Conservation (phyloP, 2,797 vertebrate species). For the Bovichtus variegatus region DNA sequence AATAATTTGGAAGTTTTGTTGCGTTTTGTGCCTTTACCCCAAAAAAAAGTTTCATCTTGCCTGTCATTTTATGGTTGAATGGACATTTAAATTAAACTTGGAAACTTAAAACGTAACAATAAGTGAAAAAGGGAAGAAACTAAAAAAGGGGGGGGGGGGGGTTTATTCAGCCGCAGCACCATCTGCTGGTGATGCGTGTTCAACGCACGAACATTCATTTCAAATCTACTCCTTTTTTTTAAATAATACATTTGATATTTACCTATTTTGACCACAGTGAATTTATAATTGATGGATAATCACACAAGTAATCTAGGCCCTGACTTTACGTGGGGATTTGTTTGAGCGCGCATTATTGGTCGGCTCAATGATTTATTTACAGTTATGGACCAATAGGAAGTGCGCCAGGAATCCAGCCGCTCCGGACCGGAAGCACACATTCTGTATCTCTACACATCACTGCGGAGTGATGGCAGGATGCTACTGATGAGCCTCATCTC, state of each 20-base stretch:
- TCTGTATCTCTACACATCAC: slow-evolving; percentile 2
- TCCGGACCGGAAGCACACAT: slow-evolving; percentile 32
- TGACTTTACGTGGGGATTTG: neutral
- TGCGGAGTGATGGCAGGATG: slow-evolving; percentile 4
- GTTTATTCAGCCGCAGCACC: neutral
- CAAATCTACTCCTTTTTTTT: neutral
- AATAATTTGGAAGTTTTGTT: no score
- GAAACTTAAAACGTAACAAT: slow-evolving; percentile 1
- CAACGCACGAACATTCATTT: neutral
- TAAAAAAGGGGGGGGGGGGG: no score
- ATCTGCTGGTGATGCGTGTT: slow-evolving; percentile 19
- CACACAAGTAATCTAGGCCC: no score
- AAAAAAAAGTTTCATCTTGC: neutral
- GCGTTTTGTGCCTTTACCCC: neutral
- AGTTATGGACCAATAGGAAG: slow-evolving; percentile 53
- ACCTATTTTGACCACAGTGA: neutral
- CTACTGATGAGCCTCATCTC: neutral
- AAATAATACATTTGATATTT: neutral
- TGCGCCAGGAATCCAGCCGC: slow-evolving; percentile 35
- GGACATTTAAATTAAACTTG: neutral
- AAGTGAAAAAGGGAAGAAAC: neutral
- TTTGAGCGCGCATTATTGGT: slow-evolving; percentile 20
- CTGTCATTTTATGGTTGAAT: neutral
- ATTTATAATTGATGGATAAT: neutral
- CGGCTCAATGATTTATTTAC: slow-evolving; percentile 6